These are phyloP conservation scores for Benitochromis conjunctus DNA, from an alignment of 2,113 vertebrate species.

Conservation along the genomic window DNA sequence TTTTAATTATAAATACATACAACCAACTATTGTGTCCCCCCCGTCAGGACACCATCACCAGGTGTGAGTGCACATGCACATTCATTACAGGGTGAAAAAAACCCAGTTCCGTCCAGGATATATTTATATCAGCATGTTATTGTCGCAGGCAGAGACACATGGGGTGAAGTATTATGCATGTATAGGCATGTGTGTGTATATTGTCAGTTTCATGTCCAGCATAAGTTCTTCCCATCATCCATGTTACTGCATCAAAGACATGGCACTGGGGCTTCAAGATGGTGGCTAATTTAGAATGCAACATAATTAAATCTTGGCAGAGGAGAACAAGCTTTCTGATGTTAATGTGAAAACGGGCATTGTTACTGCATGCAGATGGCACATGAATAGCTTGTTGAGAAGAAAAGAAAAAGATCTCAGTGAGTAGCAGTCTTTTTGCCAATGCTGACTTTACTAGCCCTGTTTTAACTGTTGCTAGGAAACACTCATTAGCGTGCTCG, in stretches of 20 bases:
- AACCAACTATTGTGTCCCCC: neutral
- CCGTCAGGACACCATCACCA: neutral
- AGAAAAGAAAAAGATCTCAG: conserved; percentile 44
- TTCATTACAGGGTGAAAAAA: neutral
- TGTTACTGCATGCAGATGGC: conserved; percentile 65
- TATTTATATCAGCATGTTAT: neutral
- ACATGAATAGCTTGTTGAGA: conserved; percentile 63
- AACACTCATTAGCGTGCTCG: conserved; percentile 63
- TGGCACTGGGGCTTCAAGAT: conserved; percentile 3
- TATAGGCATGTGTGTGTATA: neutral
- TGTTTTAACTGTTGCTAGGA: conserved; percentile 69
- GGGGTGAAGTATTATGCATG: neutral
- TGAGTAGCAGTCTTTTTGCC: conserved; percentile 34
- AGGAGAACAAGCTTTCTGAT: conserved; percentile 39
- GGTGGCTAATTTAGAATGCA: conserved; percentile 39
- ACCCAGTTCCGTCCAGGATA: neutral
- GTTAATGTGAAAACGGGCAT: conserved; percentile 48
- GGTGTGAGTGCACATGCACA: neutral
- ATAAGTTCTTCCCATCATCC: neutral
- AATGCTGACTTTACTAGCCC: conserved; percentile 52
- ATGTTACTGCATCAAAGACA: neutral
- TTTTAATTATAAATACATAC: neutral
- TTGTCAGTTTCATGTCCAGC: neutral
- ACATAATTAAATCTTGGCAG: conserved; percentile 41
- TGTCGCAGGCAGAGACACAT: neutral